phyloP scores from a whole-genome alignment of 1,140 invertebrate genomes.

The Penaeus indicus region DNA sequence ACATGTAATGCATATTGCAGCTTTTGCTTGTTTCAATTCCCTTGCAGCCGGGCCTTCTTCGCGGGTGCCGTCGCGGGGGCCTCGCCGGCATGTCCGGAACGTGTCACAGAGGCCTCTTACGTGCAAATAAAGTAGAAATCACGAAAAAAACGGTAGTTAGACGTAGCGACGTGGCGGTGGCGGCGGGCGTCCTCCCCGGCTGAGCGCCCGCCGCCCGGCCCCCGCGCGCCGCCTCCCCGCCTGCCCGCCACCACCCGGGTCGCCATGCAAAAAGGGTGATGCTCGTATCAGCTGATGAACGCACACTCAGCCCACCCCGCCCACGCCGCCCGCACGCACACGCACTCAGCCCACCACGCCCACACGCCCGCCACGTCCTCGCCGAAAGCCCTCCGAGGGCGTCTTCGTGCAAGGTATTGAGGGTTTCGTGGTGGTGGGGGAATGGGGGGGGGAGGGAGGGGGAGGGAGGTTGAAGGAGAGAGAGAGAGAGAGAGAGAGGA shows the following conservation, averaged over 20 bases:
- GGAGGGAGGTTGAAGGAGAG: background rate
- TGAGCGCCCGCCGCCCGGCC: constrained; percentile 58
- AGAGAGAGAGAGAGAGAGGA: background rate
- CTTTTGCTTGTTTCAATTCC: constrained; percentile 38
- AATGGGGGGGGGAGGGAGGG: constrained; percentile 9
- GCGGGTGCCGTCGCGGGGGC: background rate
- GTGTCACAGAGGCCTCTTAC: background rate
- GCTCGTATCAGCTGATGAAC: constrained; percentile 66
- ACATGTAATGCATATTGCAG: constrained; percentile 66
- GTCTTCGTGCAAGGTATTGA: constrained; percentile 9
- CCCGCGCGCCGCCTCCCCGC: constrained; percentile 56
- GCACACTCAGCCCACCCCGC: constrained; percentile 48
- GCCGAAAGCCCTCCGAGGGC: background rate
- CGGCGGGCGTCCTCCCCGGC: constrained; percentile 61
- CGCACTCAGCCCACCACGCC: constrained; percentile 28
- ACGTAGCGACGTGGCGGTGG: constrained; percentile 53
- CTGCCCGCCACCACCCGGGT: constrained; percentile 66
- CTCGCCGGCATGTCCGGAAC: background rate
- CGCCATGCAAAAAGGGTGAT: constrained; percentile 67
- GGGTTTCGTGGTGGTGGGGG: background rate
- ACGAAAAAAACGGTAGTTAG: constrained; percentile 41
- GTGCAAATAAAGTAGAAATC: constrained; percentile 50
- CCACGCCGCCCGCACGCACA: constrained; percentile 34
- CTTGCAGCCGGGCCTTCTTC: background rate
- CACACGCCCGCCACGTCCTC: constrained; percentile 14